Base-by-base conservation (phyloP, 2,113 vertebrate species). In the Hippocampus comes region DNA sequence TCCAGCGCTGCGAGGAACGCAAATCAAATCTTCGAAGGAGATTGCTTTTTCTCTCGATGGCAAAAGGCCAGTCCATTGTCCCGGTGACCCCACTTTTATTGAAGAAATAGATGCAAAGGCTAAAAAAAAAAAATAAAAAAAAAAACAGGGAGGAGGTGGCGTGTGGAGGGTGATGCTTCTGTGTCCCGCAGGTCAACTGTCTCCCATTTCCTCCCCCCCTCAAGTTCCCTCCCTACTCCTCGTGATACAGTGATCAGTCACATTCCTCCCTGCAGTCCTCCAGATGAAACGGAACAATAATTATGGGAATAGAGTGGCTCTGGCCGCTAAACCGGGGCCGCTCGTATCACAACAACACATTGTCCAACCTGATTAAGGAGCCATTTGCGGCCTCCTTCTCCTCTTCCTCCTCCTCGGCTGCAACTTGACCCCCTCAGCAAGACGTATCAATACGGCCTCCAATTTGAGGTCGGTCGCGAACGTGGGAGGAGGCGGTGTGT, bases 21-120 rank as follows among this genome's bases (percentile, higher is more conserved):
- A 91, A 92, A 93, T 93, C 90, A 90, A 93, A 93, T 92, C 89
- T 88, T 88, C 89, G 81, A 38, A 81, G 88, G 88, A 91, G 89
- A 92, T 91, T 92, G 90, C 88, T 90, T 92, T 92, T 91, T 87
- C 91, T 92, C 84, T 87, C 74, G 63, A 84, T 65, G 78, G 76
- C 84, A 75, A 85, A 80, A 66, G 72, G 80, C 76, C 66, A 82
- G 76, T 76, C 74, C 76, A 7, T 67, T 72, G 60, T 84, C 83
- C 63, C 74, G 1, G 56, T 53, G 73, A 81, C 75, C 72, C 72
- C 61, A 73, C 74, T 84, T 87, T 80, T 81, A 80, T 74, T 74
- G 70, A 57, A 79, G 71, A 82, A 74, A 85, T 69, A 81, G 75
- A 84, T 67, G 82, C 72, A 76, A 69, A 71, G 79, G 78, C 76